These are phyloP conservation scores for Cecidostiba fungosa DNA, from an alignment of 2,888 invertebrate genomes.

Conservation along the genomic window DNA sequence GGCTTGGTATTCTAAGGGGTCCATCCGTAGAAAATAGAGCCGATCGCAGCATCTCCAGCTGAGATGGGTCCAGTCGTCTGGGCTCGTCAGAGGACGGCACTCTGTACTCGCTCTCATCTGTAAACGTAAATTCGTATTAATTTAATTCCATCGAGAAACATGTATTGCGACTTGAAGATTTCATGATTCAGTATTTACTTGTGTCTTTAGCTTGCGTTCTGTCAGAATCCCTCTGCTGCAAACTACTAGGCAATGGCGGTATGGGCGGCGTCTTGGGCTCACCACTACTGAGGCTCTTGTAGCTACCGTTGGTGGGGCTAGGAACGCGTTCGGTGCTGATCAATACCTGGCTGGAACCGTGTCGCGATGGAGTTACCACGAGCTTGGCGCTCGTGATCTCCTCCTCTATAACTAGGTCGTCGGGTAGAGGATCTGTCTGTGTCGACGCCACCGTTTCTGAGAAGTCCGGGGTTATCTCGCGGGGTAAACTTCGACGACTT, in stretches of 20 bases:
- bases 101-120: slow-evolving; percentile 58
- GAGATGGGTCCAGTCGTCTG: slow-evolving; percentile 45
- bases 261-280: slow-evolving; percentile 68
- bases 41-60: slow-evolving; percentile 65
- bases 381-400: slow-evolving; percentile 77
- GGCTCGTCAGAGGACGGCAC: slow-evolving; percentile 39
- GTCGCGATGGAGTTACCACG: slow-evolving; percentile 74
- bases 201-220: slow-evolving; percentile 27
- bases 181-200: slow-evolving; percentile 24
- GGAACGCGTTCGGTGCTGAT: slow-evolving; percentile 77
- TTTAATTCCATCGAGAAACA: neutral
- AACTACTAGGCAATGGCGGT: slow-evolving; percentile 69
- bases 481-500: slow-evolving; percentile 61
- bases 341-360: slow-evolving; percentile 75
- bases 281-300: slow-evolving; percentile 32
- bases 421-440: slow-evolving; percentile 92
- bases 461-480: slow-evolving; percentile 69
- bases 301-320: slow-evolving; percentile 68
- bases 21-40: slow-evolving; percentile 72
- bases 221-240: slow-evolving; percentile 49
- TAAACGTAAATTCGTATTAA: neutral
- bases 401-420: slow-evolving; percentile 83
- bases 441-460: slow-evolving; percentile 89
- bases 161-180: neutral
- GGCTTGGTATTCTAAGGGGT: slow-evolving; percentile 82